Base-by-base conservation (phyloP, 2,888 invertebrate species). In the Hemaris fuciformis region DNA sequence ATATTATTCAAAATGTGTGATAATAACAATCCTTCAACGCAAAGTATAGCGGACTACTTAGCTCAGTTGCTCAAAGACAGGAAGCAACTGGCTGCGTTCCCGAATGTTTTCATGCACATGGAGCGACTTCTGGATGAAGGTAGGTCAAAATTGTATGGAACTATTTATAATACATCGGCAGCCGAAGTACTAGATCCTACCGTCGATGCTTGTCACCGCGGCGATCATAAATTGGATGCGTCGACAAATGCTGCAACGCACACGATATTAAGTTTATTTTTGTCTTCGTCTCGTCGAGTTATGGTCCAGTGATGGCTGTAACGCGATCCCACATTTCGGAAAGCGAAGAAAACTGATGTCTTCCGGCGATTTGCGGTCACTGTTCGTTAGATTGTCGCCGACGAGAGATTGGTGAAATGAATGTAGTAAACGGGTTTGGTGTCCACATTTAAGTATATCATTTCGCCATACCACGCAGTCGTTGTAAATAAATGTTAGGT, bases 51-150 rank as follows among this genome's bases (percentile, higher is more conserved):
- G 93, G 99, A 99, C 94, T 99, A 99, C 95, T 95, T 99, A 95
- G 99, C 99, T 91, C 99, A 99, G 94, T 96, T 99, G 94, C 95
- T 99, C 91, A 99, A 99, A 95, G 99, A 99, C 95, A 98, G 99
- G 95, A 99, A 99, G 95, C 99, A 99, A 95, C 95, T 99, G 91
- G 98, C 98, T 86, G 99, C 99, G 88, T 99, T 99, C 94, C 99
- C 99, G 80, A 99, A 99, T 95, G 98, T 99, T 93, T 99, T 99
- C 95, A 96, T 98, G 94, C 99, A 99, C 94, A 96, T 99, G 91
- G 99, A 99, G 94, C 96, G 99, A 91, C 96, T 99, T 84, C 95
- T 99, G 89, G 99, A 99, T 91, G 99, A 99, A 97, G 99, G 99
- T 99, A 95, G 83, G 91, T 86, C 75, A 79, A 79, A 83, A 83